Evolutionary conservation across 2,888 invertebrate species (phyloP).

Genomic region (Bibio marci): DNA sequence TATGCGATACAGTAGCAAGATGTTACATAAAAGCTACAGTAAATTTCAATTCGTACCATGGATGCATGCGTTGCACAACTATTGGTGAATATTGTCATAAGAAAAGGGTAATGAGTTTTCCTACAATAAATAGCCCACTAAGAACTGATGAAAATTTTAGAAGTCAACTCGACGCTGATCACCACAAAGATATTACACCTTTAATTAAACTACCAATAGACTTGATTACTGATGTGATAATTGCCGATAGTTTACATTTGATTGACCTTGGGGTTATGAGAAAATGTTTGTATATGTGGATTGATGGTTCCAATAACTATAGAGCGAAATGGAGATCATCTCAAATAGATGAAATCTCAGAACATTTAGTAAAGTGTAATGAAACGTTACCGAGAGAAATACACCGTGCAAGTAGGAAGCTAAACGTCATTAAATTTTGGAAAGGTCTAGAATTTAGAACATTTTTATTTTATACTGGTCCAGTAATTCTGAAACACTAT

Average conservation of each 20-base stretch:
- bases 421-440: conserved; percentile 1
- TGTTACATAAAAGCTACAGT: neutral
- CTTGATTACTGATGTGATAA: neutral
- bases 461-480: conserved; percentile 3
- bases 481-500: conserved; percentile 1
- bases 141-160: neutral
- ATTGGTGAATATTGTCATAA: neutral
- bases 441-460: conserved; percentile 4
- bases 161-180: neutral
- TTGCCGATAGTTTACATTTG: neutral
- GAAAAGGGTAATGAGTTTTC: neutral
- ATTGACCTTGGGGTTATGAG: neutral
- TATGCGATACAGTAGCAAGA: conserved; percentile 1
- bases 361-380: neutral
- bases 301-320: neutral
- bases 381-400: conserved; percentile 2
- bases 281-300: neutral
- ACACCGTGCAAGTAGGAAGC: neutral
- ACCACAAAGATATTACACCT: neutral
- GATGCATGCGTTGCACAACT: neutral
- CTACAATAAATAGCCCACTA: neutral
- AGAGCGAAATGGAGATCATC: neutral
- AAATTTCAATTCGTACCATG: neutral
- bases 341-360: neutral
- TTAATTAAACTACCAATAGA: neutral